Percentiles rank a stretch among this genome's conserved stretches.
Evolutionary conservation across 2,888 invertebrate genomes (phyloP).

Genomic region (Ischnus inquisitorius): DNA sequence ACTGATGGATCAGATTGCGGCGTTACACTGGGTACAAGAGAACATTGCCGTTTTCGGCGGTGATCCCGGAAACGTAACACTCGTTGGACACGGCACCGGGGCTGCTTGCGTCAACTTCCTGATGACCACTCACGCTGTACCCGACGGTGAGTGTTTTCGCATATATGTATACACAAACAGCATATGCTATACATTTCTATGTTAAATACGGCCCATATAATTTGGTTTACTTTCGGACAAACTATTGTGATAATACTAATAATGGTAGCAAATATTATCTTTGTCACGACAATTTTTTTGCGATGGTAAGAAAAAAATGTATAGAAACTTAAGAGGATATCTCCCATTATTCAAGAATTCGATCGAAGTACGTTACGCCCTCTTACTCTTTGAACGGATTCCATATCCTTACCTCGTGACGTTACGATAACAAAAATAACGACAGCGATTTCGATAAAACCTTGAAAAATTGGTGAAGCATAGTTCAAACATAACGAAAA

Average conservation of each 20-base stretch:
- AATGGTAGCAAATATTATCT: background rate
- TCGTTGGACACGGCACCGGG: slow-evolving; percentile 98
- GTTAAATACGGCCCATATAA: background rate
- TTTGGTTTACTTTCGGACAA: background rate
- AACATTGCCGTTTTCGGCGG: slow-evolving; percentile 98
- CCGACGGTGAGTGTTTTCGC: slow-evolving; percentile 90
- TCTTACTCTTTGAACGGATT: too few relatives aligned
- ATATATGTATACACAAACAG: background rate
- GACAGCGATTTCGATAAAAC: too few relatives aligned
- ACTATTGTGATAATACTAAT: background rate
- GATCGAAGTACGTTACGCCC: too few relatives aligned
- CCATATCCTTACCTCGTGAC: too few relatives aligned
- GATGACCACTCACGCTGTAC: slow-evolving; percentile 97
- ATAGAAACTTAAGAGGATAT: too few relatives aligned
- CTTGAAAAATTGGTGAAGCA: too few relatives aligned
- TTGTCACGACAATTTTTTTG: too few relatives aligned
- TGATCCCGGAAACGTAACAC: slow-evolving; percentile 96
- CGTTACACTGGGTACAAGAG: slow-evolving; percentile 97
- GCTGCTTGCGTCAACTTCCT: slow-evolving; percentile 98
- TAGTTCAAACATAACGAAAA: too few relatives aligned
- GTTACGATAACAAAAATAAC: too few relatives aligned
- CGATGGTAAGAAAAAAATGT: too few relatives aligned
- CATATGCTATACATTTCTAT: background rate
- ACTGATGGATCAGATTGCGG: slow-evolving; percentile 98
- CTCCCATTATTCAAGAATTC: too few relatives aligned